These are phyloP conservation scores for Abrostola triplasia DNA, from an alignment of 2,888 invertebrate species.

Conservation along the genomic window DNA sequence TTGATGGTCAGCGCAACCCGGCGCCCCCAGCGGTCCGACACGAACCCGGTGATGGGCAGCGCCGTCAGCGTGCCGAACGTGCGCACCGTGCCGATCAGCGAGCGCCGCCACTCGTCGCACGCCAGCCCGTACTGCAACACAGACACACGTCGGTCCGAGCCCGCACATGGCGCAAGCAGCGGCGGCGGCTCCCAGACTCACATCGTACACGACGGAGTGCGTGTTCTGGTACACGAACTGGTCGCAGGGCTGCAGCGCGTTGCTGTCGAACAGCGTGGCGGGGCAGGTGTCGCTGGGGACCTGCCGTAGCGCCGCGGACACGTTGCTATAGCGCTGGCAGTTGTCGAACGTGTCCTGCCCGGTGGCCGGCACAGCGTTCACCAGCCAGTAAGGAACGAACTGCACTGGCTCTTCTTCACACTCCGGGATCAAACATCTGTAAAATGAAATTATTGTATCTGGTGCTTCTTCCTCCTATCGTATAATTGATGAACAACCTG, in stretches of 20 bases:
- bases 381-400: slow-evolving; percentile 65
- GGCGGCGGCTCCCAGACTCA: slow-evolving; percentile 54
- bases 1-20: slow-evolving; percentile 88
- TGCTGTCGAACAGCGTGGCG: slow-evolving; percentile 67
- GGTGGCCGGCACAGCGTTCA: slow-evolving; percentile 45
- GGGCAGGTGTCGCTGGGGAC: slow-evolving; percentile 62
- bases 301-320: slow-evolving; percentile 16
- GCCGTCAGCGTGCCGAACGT: slow-evolving; percentile 91
- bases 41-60: slow-evolving; percentile 90
- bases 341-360: slow-evolving; percentile 70
- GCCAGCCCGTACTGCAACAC: slow-evolving; percentile 88
- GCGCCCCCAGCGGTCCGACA: slow-evolving; percentile 92
- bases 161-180: not conserved
- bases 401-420: slow-evolving; percentile 61
- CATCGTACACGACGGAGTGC: slow-evolving; percentile 78
- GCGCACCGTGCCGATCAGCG: slow-evolving; percentile 91
- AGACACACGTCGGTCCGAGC: not conserved
- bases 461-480: no score
- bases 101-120: slow-evolving; percentile 91
- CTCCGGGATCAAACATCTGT: slow-evolving; percentile 59
- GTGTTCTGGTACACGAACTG: slow-evolving; percentile 73
- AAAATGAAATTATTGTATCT: not conserved
- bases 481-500: no score
- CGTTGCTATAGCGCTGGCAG: slow-evolving; percentile 78
- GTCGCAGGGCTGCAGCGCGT: slow-evolving; percentile 62